Evolutionary conservation across 2,797 vertebrate species (phyloP).

Genomic region (Amblyopsis hoosieri): DNA sequence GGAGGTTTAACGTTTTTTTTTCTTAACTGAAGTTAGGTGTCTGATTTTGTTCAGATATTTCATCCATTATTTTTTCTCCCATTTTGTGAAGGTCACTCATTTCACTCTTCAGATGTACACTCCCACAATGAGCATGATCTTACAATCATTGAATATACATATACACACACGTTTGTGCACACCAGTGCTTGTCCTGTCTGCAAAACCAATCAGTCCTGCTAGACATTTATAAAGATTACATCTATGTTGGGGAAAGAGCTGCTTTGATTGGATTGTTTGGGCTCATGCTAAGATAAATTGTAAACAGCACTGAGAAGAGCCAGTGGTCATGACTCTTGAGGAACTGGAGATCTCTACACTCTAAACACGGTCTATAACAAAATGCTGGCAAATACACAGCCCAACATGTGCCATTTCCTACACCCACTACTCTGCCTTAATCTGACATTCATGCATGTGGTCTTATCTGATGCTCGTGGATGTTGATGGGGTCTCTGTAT

Average conservation of each 20-base stretch:
- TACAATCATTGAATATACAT: too few species aligned
- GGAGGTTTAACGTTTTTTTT: too few species aligned
- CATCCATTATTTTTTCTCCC: too few species aligned
- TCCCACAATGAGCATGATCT: too few species aligned
- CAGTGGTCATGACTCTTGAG: neutral
- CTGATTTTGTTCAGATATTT: too few species aligned
- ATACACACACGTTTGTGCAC: neutral
- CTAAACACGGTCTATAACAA: neutral
- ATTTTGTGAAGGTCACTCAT: too few species aligned
- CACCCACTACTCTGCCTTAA: neutral
- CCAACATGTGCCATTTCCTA: neutral
- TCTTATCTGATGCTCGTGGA: neutral
- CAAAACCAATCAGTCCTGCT: neutral
- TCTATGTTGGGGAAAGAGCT: neutral
- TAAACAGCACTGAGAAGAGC: neutral
- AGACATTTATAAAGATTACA: neutral
- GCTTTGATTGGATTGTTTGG: neutral
- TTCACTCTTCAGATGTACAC: too few species aligned
- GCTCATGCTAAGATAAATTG: neutral
- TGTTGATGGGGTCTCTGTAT: too few species aligned
- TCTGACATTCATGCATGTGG: slow-evolving; percentile 2
- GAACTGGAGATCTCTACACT: neutral
- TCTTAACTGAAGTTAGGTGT: too few species aligned
- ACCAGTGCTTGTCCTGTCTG: neutral
- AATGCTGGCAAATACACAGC: neutral